Percentiles rank a stretch among this genome's conserved stretches.
Conservation (phyloP, 2,888 invertebrate genomes). For the Plagiodera versicolora region DNA sequence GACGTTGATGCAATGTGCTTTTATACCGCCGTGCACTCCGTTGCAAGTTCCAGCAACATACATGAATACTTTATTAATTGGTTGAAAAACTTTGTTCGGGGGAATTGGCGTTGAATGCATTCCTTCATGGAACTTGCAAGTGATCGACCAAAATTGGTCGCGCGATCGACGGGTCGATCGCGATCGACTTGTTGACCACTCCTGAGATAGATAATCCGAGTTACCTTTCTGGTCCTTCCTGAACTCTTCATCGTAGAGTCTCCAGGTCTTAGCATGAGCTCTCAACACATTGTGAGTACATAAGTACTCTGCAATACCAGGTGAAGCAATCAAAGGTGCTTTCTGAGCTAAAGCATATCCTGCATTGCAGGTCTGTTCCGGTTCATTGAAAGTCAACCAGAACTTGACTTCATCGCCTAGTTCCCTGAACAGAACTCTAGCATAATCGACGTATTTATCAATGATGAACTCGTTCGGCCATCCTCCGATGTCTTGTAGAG, state of each 20-base stretch:
- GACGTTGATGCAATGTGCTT: no score
- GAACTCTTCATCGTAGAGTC: slow-evolving; percentile 62
- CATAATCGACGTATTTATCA: slow-evolving; percentile 59
- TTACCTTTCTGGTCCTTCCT: slow-evolving; percentile 55
- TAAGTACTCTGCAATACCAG: slow-evolving; percentile 63
- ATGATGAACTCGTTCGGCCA: slow-evolving; percentile 24
- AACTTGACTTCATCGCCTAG: slow-evolving; percentile 51
- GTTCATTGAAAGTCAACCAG: slow-evolving; percentile 63
- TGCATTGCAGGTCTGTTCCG: slow-evolving; percentile 44
- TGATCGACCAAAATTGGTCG: no score
- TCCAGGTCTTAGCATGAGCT: slow-evolving; percentile 67
- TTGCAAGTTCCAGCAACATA: no score
- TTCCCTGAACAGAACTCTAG: slow-evolving; percentile 54
- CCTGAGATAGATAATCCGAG: no score
- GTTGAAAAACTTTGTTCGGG: no score
- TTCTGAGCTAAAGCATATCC: slow-evolving; percentile 46
- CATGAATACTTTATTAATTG: no score
- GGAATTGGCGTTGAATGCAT: no score
- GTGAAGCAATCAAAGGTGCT: slow-evolving; percentile 57
- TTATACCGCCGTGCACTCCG: no score
- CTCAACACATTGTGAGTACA: slow-evolving; percentile 64
- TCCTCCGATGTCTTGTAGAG: slow-evolving; percentile 48
- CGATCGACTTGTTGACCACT: no score
- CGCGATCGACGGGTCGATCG: no score
- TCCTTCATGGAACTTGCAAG: no score